These are phyloP conservation scores for Lophura nycthemera DNA, from an alignment of 2,113 vertebrate species.

Conservation along the genomic window DNA sequence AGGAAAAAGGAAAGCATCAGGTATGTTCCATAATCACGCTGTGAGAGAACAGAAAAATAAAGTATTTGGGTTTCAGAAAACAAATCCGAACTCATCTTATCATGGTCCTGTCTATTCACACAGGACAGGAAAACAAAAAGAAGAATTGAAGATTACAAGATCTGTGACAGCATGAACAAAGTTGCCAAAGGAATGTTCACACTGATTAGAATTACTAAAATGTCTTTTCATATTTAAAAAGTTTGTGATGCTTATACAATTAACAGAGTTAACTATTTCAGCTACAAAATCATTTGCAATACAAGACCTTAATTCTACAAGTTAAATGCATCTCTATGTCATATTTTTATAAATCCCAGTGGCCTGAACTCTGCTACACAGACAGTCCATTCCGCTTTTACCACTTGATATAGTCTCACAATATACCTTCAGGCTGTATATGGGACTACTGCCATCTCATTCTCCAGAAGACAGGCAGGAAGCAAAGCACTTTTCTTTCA, in stretches of 20 bases:
- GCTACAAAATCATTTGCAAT: neutral
- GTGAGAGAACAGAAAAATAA: neutral
- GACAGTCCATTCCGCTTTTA: neutral
- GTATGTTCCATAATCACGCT: neutral
- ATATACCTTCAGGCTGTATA: neutral
- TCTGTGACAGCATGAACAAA: neutral
- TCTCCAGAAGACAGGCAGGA: neutral
- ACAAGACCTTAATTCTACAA: neutral
- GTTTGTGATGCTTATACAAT: neutral
- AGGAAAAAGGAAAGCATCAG: conserved; percentile 1
- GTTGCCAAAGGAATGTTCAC: neutral
- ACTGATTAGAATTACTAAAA: neutral
- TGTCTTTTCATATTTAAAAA: neutral
- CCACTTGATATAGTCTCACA: neutral
- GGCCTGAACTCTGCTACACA: neutral
- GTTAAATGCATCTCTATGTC: neutral
- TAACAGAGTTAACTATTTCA: fast-evolving
- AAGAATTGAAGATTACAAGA: neutral
- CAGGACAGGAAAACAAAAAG: neutral
- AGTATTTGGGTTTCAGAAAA: neutral
- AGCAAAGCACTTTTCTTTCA: neutral
- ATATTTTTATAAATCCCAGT: neutral
- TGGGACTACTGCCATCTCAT: neutral
- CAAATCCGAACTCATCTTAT: neutral
- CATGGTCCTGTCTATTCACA: neutral